phyloP scores from a whole-genome alignment of 2,113 vertebrate species.

The Eublepharis macularius region DNA sequence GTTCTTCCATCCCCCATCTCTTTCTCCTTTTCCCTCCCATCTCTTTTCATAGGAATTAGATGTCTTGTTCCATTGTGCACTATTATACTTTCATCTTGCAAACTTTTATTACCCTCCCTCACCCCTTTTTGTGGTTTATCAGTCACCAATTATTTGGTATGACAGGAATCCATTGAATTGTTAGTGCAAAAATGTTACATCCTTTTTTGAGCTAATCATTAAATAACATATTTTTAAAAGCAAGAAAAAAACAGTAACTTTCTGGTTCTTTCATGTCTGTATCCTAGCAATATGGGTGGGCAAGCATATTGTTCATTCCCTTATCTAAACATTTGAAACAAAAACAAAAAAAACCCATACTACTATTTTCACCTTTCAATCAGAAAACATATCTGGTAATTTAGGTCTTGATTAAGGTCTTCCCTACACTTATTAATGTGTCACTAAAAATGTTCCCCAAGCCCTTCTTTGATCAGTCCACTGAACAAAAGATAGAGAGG shows the following conservation, averaged over 20 bases:
- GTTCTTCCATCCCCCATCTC: not conserved
- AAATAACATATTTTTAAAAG: constrained; percentile 8
- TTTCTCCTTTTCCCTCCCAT: not conserved
- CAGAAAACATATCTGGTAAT: no score
- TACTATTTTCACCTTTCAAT: no score
- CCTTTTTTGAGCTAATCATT: not conserved
- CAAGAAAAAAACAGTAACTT: constrained; percentile 22
- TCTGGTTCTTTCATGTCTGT: constrained; percentile 46
- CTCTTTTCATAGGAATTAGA: not conserved
- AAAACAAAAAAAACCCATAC: not conserved
- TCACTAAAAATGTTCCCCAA: no score
- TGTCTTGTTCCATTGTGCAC: not conserved
- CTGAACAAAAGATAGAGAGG: no score
- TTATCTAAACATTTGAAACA: not conserved
- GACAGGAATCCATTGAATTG: constrained; percentile 18
- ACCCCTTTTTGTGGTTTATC: not conserved
- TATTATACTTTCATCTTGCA: not conserved
- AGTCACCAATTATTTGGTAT: not conserved
- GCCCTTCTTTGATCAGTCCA: no score
- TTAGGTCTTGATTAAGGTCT: no score
- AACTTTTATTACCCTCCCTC: no score
- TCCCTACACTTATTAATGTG: no score
- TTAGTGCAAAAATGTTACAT: constrained; percentile 11
- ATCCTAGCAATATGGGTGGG: constrained; percentile 50
- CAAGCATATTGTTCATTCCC: constrained; percentile 47